Evolutionary conservation across 1,140 invertebrate species (phyloP).

Genomic region (Neodiprion fabricii): DNA sequence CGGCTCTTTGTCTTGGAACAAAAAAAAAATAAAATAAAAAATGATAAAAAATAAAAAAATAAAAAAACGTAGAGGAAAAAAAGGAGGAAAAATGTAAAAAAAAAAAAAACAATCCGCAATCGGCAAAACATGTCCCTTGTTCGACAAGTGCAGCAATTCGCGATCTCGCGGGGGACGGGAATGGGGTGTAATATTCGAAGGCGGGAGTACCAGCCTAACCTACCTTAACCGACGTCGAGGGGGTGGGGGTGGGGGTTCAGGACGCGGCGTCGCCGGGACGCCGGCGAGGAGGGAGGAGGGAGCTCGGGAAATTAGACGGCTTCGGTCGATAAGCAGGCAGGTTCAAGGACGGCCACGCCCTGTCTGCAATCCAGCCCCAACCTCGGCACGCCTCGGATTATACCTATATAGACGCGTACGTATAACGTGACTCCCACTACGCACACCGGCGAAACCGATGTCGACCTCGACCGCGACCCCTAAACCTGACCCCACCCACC

Average conservation of each 20-base stretch:
- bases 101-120: too few relatives aligned
- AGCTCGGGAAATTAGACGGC: conserved; percentile 26
- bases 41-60: too few relatives aligned
- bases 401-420: background rate
- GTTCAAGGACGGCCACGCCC: conserved; percentile 61
- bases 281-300: background rate
- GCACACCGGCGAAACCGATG: background rate
- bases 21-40: too few relatives aligned
- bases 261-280: conserved; percentile 22
- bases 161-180: conserved; percentile 11
- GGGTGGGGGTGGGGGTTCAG: conserved; percentile 2
- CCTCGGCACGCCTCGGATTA: background rate
- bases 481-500: background rate
- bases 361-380: conserved; percentile 44
- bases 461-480: background rate
- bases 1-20: too few relatives aligned
- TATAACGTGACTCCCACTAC: too few relatives aligned
- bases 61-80: too few relatives aligned
- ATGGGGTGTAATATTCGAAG: background rate
- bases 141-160: too few relatives aligned
- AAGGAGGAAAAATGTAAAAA: too few relatives aligned
- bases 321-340: conserved; percentile 32
- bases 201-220: conserved; percentile 29
- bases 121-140: too few relatives aligned
- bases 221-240: conserved; percentile 30